Base-by-base conservation (phyloP, 2,797 vertebrate species). In the Danio kyathit region DNA sequence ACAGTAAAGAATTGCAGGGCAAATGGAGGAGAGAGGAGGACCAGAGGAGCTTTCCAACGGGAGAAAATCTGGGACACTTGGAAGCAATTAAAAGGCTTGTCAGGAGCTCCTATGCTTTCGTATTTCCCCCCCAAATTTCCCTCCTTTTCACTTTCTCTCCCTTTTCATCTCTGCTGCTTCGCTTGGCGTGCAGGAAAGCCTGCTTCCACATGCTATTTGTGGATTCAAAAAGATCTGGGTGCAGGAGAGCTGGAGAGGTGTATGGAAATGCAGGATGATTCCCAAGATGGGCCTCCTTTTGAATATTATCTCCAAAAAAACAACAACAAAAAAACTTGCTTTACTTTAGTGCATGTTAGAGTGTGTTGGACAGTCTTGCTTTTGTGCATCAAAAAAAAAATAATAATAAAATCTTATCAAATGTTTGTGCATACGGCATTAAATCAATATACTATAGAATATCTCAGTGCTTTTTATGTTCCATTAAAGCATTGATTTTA, bases 21-120 rank as follows among this genome's bases (percentile, higher is more conserved):
- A 87, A 88, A 66, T 70, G 41, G 83, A 86, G 65, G 79, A 10
- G 72, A 84, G 59, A 60, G 29, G 77, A 63, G 77, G 74, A 82
- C 74, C 43, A 72, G 80, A 43, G 61, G 72, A 73, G 74, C 69
- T 83, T 79, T 86, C 82, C 78, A 87, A 17, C n/a, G 57, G 78
- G 46, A 76, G 63, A 57, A 80, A 87, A 90, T 90, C 80, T 84
- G 71, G 83, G 80, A 90, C 84, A 86, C 87, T 89, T 89, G 87
- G 83, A 90, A 88, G 44, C 85, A 87, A 88, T 87, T 88, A 86
- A 86, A 88, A 79, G 75, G 49, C 56, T 65, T 81, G 82, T 83
- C 83, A 77, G 76, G 69, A 83, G 79, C 71, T 66, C 54, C 48
- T 40, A 19, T 76, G 49, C 79, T 74, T 69, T 48, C 63, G 78